Base-by-base conservation (phyloP, 1,140 invertebrate species). In the Callitettix versicolor region DNA sequence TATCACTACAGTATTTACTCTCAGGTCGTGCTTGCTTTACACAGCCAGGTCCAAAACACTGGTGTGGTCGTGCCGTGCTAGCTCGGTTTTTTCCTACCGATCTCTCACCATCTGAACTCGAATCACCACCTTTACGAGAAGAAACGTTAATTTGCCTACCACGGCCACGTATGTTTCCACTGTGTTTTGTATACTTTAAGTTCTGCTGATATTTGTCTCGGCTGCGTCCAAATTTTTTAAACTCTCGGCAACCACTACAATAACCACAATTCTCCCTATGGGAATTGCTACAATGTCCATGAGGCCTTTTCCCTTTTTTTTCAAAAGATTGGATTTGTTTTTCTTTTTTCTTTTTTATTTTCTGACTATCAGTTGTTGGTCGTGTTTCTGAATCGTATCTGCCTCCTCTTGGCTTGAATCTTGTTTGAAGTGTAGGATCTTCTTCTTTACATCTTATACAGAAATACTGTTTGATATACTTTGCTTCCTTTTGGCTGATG, bases 1-100 rank as follows among this genome's bases (percentile, higher is more conserved):
- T 80, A 61, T 95, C 84, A 11, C 86, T 91, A 67, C 96, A 99
- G 66, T 98, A 99, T 73, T 98, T 98, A 46, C 91, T 95, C 12
- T 83, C 83, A 22, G 76, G 76, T 7, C 85, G 73, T 0, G 93
- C 88, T 53, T 81, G 79, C 55, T 84, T 79, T 0, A 75, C 77
- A 69, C 95, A 99, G 14, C 81, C 79, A 2, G 92, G 93, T 0
- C 95, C 95, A 67, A 88, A 89, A 69, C 95, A 99, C 61, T 99
- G 95, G 4, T 38, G 53, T n/a, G 17, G 36, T 26, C 48, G 17
- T 50, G 46, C 46, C 30, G 57, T 12, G 6, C 4, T 26, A 3
- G 26, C 34, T 26, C 30, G 14, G 5, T 59, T 15, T 69, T 56
- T 44, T 76, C 74, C 2, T 30, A 74, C 74, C 71, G 33, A 68